Evolutionary conservation across 2,797 vertebrate genomes (phyloP).

Genomic region (Limosa lapponica): DNA sequence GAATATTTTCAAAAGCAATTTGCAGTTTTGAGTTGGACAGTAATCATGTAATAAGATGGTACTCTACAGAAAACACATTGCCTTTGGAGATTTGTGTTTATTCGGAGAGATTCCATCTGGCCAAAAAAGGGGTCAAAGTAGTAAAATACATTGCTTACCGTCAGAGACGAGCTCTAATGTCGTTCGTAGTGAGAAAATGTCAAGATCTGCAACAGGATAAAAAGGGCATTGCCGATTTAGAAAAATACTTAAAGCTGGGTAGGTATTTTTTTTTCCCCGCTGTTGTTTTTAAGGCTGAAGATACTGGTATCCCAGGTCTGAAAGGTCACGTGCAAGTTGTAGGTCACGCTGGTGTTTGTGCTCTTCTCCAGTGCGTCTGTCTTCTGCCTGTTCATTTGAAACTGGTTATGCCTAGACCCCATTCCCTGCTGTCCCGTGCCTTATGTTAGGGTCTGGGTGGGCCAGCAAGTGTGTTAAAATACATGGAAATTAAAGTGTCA

Average conservation of each 20-base stretch:
- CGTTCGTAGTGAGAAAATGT: background rate
- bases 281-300: background rate
- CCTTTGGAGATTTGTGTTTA: background rate
- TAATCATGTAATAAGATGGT: background rate
- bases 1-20: fast-evolving
- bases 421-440: fast-evolving
- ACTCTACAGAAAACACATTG: fast-evolving
- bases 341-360: background rate
- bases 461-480: background rate
- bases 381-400: background rate
- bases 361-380: background rate
- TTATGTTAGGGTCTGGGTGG: background rate
- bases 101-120: background rate
- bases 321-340: background rate
- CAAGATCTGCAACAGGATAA: background rate
- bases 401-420: background rate
- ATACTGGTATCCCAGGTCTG: background rate
- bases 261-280: background rate
- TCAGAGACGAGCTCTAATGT: background rate
- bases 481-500: background rate
- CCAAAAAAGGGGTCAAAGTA: fast-evolving
- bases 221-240: background rate
- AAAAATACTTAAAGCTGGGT: background rate
- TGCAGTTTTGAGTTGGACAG: fast-evolving
- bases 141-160: background rate